Base-by-base conservation (phyloP, 2,888 invertebrate genomes). In the Aplocera efformata region DNA sequence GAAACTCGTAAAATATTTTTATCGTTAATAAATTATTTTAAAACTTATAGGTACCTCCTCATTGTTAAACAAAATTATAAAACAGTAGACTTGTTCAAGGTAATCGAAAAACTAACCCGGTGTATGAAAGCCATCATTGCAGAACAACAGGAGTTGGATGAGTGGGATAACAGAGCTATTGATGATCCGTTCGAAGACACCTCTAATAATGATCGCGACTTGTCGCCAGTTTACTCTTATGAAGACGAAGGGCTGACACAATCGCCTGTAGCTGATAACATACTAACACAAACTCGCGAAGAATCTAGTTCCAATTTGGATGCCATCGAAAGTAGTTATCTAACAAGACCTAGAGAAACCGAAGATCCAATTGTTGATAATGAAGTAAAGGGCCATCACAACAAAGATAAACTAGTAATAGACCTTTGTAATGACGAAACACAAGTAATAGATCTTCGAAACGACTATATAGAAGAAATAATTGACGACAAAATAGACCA, bases 101-200 rank as follows among this genome's bases (percentile, higher is more conserved):
- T 82, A 3, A 76, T 78, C 20, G 80, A 82, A 46, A 83, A 80
- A 56, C 50, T 82, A 6, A 61, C 53, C 7, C 53, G 67, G 2
- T 66, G 60, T 31, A 65, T 76, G 67, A 70, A 60, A 37, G 54
- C 56, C 2, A 64, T 77, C 13, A 68, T 75, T 10, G 11, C 38
- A 1, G 67, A 73, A 43, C 54, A 67, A 40, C 39, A 52, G 44
- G 50, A 58, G 31, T 11, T 34, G 6, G n/a, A 32, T 6, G 31
- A 17, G 13, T 17, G 27, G 4, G 24, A 3, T 27, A 25, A 5
- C 5, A 13, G n/a, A 10, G 7, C 17, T 6, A 23, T 10, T 10
- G 24, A 30, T 7, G 22, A 25, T 3, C 11, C 10, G 10, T 26
- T 7, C 8, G 30, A 42, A 32, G 13, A 34, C n/a, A 28, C 34